Percentiles rank a stretch among this genome's conserved stretches.
These are phyloP conservation scores for Lycophotia porphyrea DNA, from an alignment of 2,888 invertebrate genomes.

Conservation along the genomic window DNA sequence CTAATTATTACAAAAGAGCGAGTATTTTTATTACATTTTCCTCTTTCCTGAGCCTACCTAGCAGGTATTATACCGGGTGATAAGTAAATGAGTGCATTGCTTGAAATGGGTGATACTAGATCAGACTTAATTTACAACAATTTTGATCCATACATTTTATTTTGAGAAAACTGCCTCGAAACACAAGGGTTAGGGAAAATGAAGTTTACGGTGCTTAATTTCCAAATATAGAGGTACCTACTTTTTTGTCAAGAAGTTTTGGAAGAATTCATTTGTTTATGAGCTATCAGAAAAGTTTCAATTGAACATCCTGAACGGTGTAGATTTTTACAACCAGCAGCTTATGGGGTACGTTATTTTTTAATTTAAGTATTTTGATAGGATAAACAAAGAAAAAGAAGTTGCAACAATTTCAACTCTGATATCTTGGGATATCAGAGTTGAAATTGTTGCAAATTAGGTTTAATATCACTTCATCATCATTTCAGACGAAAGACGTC, in stretches of 20 bases:
- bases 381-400: no score
- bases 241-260: background rate
- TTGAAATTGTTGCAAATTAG: background rate
- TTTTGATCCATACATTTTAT: no score
- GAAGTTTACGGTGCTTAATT: background rate
- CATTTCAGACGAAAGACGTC: no score
- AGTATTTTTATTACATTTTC: constrained; percentile 49
- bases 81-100: background rate
- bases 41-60: background rate
- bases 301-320: background rate
- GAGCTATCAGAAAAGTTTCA: background rate
- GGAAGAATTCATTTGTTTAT: background rate
- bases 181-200: no score
- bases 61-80: background rate
- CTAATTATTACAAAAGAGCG: constrained; percentile 68
- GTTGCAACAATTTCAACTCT: no score
- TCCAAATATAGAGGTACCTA: background rate
- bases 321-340: background rate
- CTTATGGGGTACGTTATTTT: no score
- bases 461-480: background rate
- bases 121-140: background rate
- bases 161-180: no score
- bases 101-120: background rate
- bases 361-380: no score
- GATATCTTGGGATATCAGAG: no score